Conservation (phyloP, 2,888 invertebrate genomes). For the Nymphalis polychloros region DNA sequence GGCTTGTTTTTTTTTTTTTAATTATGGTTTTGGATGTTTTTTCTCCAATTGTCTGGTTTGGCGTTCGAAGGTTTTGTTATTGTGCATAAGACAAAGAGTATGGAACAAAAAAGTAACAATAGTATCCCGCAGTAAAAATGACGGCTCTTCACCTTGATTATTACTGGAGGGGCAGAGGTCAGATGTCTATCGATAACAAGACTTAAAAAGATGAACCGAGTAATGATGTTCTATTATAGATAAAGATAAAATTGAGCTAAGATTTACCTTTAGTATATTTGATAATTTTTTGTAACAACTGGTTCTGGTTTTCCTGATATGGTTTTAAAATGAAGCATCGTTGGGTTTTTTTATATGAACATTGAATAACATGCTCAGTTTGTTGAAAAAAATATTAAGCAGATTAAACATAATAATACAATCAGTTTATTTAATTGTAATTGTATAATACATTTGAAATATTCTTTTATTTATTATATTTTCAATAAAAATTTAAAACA, state of each 20-base stretch:
- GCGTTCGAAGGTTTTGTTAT: constrained; percentile 22
- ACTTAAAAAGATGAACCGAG: constrained; percentile 35
- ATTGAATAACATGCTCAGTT: background rate
- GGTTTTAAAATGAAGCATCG: background rate
- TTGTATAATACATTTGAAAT: too few relatives aligned
- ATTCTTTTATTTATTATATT: too few relatives aligned
- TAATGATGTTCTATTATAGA: constrained; percentile 42
- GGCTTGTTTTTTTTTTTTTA: background rate
- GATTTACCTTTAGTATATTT: constrained; percentile 17
- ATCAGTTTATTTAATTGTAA: too few relatives aligned
- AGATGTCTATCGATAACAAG: constrained; percentile 61
- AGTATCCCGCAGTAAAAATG: constrained; percentile 58
- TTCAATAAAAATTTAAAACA: too few relatives aligned
- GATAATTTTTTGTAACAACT: constrained; percentile 7
- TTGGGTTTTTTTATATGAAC: background rate
- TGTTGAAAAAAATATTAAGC: too few relatives aligned
- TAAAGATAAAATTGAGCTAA: constrained; percentile 29
- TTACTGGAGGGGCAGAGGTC: constrained; percentile 67
- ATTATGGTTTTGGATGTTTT: background rate
- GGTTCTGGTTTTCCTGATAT: background rate
- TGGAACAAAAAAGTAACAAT: constrained; percentile 59
- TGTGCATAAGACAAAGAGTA: constrained; percentile 44
- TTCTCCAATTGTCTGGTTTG: constrained; percentile 6
- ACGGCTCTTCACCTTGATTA: constrained; percentile 66
- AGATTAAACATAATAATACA: too few relatives aligned